These are phyloP conservation scores for Habroteleia sp. DNA, from an alignment of 2,888 invertebrate genomes.

Conservation along the genomic window DNA sequence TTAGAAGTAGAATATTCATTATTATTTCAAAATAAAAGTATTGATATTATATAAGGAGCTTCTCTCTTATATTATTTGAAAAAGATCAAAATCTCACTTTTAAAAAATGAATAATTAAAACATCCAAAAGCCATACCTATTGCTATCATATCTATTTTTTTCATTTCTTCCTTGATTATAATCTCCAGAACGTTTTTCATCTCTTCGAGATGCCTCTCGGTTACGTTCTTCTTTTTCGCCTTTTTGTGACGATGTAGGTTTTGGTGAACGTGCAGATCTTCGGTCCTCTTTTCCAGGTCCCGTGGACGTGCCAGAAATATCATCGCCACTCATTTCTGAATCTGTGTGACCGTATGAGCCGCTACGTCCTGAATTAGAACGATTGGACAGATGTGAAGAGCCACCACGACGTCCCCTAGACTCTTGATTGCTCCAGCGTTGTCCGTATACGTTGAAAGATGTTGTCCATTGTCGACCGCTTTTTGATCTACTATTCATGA, in stretches of 20 bases:
- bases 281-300: conserved; percentile 83
- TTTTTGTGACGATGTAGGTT: conserved; percentile 79
- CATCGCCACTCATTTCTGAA: conserved; percentile 89
- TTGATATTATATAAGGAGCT: too few relatives aligned
- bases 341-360: conserved; percentile 85
- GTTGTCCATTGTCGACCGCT: conserved; percentile 82
- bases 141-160: conserved; percentile 70
- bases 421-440: conserved; percentile 82
- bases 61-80: too few relatives aligned
- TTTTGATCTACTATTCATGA: conserved; percentile 78
- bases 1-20: too few relatives aligned
- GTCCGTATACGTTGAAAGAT: conserved; percentile 75
- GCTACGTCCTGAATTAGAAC: conserved; percentile 79
- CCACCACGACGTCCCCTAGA: conserved; percentile 78
- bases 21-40: too few relatives aligned
- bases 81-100: too few relatives aligned
- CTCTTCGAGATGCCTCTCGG: conserved; percentile 81
- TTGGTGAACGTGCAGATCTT: conserved; percentile 83
- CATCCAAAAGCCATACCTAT: conserved; percentile 44
- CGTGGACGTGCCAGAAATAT: conserved; percentile 83
- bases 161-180: conserved; percentile 72
- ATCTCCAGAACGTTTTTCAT: conserved; percentile 73
- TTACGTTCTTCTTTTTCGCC: conserved; percentile 84
- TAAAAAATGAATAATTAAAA: not conserved
- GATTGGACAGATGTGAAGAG: conserved; percentile 76